Evolutionary conservation across 2,888 invertebrate genomes (phyloP).

Genomic region (Thecophora atra): DNA sequence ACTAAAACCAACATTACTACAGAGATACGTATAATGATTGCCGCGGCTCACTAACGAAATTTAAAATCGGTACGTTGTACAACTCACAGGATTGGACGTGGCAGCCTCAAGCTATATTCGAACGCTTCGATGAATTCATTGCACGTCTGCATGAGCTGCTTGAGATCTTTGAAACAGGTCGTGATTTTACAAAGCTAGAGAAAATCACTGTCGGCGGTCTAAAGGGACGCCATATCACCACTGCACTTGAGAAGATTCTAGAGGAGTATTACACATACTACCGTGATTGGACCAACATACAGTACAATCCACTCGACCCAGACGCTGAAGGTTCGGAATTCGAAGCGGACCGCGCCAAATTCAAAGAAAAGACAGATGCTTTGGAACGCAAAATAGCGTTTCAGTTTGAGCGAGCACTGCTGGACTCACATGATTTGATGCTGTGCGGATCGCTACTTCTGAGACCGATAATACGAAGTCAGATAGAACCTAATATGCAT

Average conservation of each 20-base stretch:
- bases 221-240: slow-evolving; percentile 71
- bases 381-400: slow-evolving; percentile 82
- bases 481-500: slow-evolving; percentile 75
- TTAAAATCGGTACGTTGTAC: slow-evolving; percentile 55
- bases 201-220: slow-evolving; percentile 82
- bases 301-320: slow-evolving; percentile 81
- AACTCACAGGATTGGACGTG: slow-evolving; percentile 78
- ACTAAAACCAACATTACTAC: neutral
- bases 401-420: slow-evolving; percentile 81
- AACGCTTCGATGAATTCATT: slow-evolving; percentile 73
- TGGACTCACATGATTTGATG: slow-evolving; percentile 79
- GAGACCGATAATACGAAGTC: slow-evolving; percentile 77
- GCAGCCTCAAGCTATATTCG: slow-evolving; percentile 76
- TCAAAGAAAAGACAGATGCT: slow-evolving; percentile 73
- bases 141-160: slow-evolving; percentile 74
- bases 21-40: slow-evolving; percentile 68
- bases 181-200: slow-evolving; percentile 87
- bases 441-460: slow-evolving; percentile 79
- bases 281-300: slow-evolving; percentile 67
- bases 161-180: slow-evolving; percentile 77
- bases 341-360: slow-evolving; percentile 71
- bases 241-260: slow-evolving; percentile 66
- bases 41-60: slow-evolving; percentile 63
- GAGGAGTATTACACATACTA: slow-evolving; percentile 57
- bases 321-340: slow-evolving; percentile 76